Base-by-base conservation (phyloP, 1,140 invertebrate species). In the Pectinophora gossypiella region DNA sequence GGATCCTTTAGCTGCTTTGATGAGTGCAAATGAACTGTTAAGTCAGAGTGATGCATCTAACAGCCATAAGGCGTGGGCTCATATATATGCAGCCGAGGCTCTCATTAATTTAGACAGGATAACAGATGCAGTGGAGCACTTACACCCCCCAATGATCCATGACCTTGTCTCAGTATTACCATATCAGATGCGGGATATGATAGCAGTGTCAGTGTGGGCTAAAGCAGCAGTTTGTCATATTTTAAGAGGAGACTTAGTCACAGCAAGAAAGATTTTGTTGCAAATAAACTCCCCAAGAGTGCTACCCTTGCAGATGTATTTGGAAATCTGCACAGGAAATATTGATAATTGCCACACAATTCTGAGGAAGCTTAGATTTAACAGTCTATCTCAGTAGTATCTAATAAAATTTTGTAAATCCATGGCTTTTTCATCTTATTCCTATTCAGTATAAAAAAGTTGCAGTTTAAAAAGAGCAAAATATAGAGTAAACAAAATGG, bases 71-170 rank as follows among this genome's bases (percentile, higher is more conserved):
- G 92, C 97, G 54, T 88, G 98, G 54, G 95, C 92, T 0, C 94
- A 97, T 80, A 91, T 98, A 58, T 98, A 98, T 81, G 93, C 94
- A 15, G 96, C 95, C 0, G 97, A 99, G 84, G 93, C 96, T 36
- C 84, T 96, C n/a, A 92, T 98, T 59, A 91, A 94, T 48, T 83
- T 97, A 69, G 94, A 97, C 69, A 92, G 93, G 88, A 93, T 96
- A 38, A 88, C 90, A 3, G 96, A 98, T 82, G 96, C 96, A 1
- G 90, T 97, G 15, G 91, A 95, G 54, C 92, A 96, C 80, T 88
- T 98, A 19, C 95, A 97, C 69, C 94, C 94, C 3, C 93, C 95
- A 27, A 90, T 91, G 73, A 91, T 96, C 48, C 81, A 89, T 64
- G 78, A 87, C 10, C 63, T 87, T n/a, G 79, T 87, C 4, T 74